phyloP scores from a whole-genome alignment of 2,113 vertebrate genomes.

The Sclerurus mexicanus region DNA sequence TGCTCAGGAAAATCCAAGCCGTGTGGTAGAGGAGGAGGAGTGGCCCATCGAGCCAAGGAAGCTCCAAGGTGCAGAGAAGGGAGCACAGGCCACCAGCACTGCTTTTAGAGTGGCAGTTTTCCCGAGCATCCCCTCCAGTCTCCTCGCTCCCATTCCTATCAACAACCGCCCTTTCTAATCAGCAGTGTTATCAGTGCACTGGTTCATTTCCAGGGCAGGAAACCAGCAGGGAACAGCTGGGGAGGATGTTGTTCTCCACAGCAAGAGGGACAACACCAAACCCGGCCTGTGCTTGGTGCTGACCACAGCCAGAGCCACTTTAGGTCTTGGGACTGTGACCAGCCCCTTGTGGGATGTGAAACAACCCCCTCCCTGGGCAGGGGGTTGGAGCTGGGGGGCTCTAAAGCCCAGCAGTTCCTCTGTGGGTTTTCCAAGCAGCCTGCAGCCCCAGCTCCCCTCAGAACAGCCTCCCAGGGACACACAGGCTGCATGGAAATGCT shows the following conservation, averaged over 20 bases:
- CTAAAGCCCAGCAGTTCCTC: background rate
- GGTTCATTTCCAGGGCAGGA: background rate
- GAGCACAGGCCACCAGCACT: background rate
- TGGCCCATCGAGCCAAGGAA: fast-evolving
- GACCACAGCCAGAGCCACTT: background rate
- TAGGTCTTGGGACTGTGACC: background rate
- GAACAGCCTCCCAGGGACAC: background rate
- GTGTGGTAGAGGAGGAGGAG: background rate
- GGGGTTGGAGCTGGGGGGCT: background rate
- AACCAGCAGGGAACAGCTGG: background rate
- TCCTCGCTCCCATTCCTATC: background rate
- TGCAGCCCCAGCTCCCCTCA: background rate
- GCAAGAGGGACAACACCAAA: background rate
- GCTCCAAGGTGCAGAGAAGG: background rate
- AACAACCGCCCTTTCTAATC: background rate
- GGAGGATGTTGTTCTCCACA: background rate
- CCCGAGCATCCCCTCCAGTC: background rate
- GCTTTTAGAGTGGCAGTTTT: background rate
- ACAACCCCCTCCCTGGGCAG: background rate
- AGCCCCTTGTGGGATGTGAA: no score
- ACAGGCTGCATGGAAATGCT: background rate
- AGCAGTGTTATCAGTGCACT: fast-evolving
- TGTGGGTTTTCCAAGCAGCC: background rate
- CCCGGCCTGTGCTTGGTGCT: background rate
- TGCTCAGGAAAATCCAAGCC: background rate